Percentiles rank a stretch among this genome's conserved stretches.
Conservation (phyloP, 1,140 invertebrate species). For the Anastrepha ludens region DNA sequence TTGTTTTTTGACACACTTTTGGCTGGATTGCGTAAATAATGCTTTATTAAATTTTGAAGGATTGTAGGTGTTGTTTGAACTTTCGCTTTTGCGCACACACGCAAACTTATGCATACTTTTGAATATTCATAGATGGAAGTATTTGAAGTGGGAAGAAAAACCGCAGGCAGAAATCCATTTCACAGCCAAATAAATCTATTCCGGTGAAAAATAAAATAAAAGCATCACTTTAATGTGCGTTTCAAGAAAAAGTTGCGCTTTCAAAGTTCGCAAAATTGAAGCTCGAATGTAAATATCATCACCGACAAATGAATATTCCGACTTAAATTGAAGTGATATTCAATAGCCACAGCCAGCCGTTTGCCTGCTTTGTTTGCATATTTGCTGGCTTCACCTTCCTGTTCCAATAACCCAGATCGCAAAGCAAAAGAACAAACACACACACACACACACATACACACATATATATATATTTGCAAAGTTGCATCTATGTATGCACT, state of each 20-base stretch:
- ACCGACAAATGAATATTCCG: conserved; percentile 42
- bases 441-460: not conserved
- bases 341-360: not conserved
- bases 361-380: conserved; percentile 22
- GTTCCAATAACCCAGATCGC: conserved; percentile 45
- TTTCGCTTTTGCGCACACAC: not conserved
- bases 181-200: not conserved
- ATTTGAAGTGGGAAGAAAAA: not conserved
- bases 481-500: not conserved
- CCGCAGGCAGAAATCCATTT: not conserved
- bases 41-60: not conserved
- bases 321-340: conserved; percentile 21
- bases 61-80: not conserved
- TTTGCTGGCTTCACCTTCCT: conserved; percentile 27
- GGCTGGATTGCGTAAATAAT: not conserved
- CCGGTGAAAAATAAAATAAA: not conserved
- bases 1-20: not conserved
- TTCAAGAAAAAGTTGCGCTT: not conserved
- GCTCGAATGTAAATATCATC: not conserved
- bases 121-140: not conserved
- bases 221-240: not conserved
- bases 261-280: not conserved
- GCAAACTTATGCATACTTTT: not conserved
- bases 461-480: not conserved
- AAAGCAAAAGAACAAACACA: not conserved